Conservation (phyloP, 2,888 invertebrate species). For the Beris chalybata region DNA sequence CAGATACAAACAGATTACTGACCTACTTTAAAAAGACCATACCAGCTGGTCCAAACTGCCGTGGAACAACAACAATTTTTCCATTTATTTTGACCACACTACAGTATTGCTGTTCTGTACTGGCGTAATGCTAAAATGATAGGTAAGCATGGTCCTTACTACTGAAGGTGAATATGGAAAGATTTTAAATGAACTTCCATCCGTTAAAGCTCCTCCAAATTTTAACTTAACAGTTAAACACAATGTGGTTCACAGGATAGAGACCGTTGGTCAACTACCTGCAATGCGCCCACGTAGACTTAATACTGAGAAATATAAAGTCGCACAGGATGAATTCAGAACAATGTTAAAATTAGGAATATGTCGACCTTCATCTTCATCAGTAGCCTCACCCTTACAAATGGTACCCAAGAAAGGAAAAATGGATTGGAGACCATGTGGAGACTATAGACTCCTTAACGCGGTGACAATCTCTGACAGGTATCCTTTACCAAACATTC, state of each 20-base stretch:
- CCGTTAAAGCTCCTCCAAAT: slow-evolving; percentile 34
- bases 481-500: slow-evolving; percentile 20
- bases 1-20: too few relatives aligned
- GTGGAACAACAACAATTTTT: too few relatives aligned
- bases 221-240: slow-evolving; percentile 33
- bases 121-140: too few relatives aligned
- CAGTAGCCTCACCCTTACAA: slow-evolving; percentile 31
- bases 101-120: too few relatives aligned
- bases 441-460: too few relatives aligned
- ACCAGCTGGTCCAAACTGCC: too few relatives aligned
- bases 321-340: slow-evolving; percentile 37
- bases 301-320: slow-evolving; percentile 35
- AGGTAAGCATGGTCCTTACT: too few relatives aligned
- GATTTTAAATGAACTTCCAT: slow-evolving; percentile 32
- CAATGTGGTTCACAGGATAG: slow-evolving; percentile 1
- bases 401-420: slow-evolving; percentile 33
- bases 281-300: slow-evolving; percentile 33
- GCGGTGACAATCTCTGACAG: slow-evolving; percentile 4
- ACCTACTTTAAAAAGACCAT: too few relatives aligned
- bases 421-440: slow-evolving; percentile 26
- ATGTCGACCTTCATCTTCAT: slow-evolving; percentile 29
- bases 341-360: slow-evolving; percentile 29
- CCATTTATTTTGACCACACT: too few relatives aligned
- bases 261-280: slow-evolving; percentile 35
- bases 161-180: slow-evolving; percentile 30